Evolutionary conservation across 1,140 invertebrate genomes (phyloP), one percentile per base, ranked within the genome.

Genomic region (Drosophila parvula): DNA sequence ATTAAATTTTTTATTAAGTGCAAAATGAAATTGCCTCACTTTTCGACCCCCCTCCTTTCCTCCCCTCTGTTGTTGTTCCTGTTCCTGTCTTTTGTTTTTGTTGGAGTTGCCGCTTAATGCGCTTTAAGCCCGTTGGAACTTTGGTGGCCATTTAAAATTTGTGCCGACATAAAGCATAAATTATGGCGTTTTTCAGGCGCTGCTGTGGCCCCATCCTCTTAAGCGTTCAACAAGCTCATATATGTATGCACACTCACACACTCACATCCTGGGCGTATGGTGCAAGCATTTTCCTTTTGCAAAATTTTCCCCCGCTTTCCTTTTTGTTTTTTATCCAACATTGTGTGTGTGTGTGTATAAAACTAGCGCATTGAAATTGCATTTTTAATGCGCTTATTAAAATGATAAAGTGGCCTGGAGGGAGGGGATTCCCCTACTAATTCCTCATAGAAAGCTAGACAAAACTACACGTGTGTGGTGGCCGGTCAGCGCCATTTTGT

Each of bases 1-100:
- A 84, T 88, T 88, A 82, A 75, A 79, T 80, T 84, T 84, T 83
- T 81, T 86, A 86, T 86, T 77, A 88, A 83, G 83, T 86, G 83
- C 79, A 83, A 86, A 88, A 79, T 76, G 77, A 88, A 83, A 80
- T 86, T 82, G 83, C 65, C 65, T 77, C 51, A 76, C 74, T 88
- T 79, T 76, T 67, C 53, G 55, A 45, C 62, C 18, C 47, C 27
- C 38, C 34, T 9, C 18, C n/a, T n/a, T n/a, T n/a, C n/a, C n/a
- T n/a, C 12, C 16, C 9, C 27, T 0, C 27, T 22, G 12, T 4
- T 27, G 3, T 44, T 11, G 36, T 27, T 9, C 41, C 50, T 41
- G n/a, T 53, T n/a, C 27, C 36, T 67, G 53, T 30, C 44, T 71
- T 70, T 71, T 73, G 69, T 71, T 71, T 71, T 57, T 71, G 45